A percentile compares a stretch with the other conserved stretches of the same genome.
Evolutionary conservation across 2,113 vertebrate species (phyloP).

Genomic region (Sitta europaea): DNA sequence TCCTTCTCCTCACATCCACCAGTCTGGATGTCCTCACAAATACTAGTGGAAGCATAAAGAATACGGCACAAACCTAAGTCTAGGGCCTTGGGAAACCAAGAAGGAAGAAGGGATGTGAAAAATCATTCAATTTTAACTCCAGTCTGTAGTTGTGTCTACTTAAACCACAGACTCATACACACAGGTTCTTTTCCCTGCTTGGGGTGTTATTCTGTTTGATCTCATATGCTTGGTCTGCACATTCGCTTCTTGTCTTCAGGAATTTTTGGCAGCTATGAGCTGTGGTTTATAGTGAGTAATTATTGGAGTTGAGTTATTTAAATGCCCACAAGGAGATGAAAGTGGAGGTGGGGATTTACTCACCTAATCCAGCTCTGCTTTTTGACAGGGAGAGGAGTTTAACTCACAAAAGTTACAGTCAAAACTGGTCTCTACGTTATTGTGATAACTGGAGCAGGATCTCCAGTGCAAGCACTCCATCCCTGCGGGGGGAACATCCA

Average conservation of each 20-base stretch:
- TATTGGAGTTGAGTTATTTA: slow-evolving; percentile 7
- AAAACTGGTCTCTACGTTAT: not conserved
- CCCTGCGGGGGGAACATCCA: not conserved
- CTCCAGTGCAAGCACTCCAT: not conserved
- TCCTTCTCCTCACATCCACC: not conserved
- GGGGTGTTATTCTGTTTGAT: not conserved
- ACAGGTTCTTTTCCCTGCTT: not conserved
- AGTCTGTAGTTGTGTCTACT: not conserved
- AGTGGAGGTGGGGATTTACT: not conserved
- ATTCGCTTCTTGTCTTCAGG: slow-evolving; percentile 11
- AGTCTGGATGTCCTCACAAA: not conserved
- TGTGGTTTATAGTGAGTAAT: slow-evolving; percentile 19
- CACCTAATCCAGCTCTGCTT: not conserved
- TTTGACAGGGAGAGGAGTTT: not conserved
- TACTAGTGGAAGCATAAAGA: not conserved
- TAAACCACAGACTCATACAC: not conserved
- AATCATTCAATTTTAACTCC: not conserved
- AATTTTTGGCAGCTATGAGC: slow-evolving; percentile 14
- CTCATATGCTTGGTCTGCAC: not conserved
- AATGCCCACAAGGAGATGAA: slow-evolving; percentile 14
- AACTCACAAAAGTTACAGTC: not conserved
- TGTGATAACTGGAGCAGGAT: not conserved
- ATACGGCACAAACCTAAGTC: not conserved
- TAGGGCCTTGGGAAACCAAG: not conserved
- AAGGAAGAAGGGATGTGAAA: not conserved